These are phyloP conservation scores for Enteromius treurensis DNA, from an alignment of 2,797 vertebrate species.

Conservation along the genomic window DNA sequence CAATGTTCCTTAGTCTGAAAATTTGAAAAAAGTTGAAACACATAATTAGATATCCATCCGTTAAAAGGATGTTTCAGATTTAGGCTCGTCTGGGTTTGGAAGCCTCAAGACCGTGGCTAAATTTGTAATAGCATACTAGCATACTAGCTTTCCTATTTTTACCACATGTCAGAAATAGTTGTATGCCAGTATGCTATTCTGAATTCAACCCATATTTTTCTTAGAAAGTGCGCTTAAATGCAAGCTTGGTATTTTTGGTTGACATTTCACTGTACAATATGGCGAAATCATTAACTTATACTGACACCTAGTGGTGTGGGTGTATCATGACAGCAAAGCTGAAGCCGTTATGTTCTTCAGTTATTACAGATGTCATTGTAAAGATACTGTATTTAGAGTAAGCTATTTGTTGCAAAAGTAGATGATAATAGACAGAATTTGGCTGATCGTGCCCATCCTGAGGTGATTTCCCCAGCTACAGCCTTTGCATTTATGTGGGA, in stretches of 20 bases:
- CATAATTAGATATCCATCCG: constrained; percentile 36
- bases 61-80: constrained; percentile 34
- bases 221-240: constrained; percentile 6
- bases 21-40: constrained; percentile 43
- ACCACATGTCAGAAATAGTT: background rate
- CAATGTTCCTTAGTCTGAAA: constrained; percentile 24
- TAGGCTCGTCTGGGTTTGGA: constrained; percentile 25
- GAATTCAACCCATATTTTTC: constrained; percentile 2
- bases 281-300: background rate
- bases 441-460: background rate
- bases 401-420: background rate
- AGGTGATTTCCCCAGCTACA: background rate
- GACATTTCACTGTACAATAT: background rate
- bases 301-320: background rate
- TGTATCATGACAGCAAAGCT: background rate
- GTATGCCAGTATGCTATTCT: constrained; percentile 4
- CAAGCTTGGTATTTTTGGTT: background rate
- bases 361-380: background rate
- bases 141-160: constrained; percentile 20
- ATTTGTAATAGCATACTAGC: constrained; percentile 18
- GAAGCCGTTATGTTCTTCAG: background rate
- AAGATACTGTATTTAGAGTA: background rate
- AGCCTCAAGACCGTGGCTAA: constrained; percentile 23
- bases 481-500: background rate
- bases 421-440: background rate